Conservation (phyloP, 2,113 vertebrate genomes). For the Promerops cafer region DNA sequence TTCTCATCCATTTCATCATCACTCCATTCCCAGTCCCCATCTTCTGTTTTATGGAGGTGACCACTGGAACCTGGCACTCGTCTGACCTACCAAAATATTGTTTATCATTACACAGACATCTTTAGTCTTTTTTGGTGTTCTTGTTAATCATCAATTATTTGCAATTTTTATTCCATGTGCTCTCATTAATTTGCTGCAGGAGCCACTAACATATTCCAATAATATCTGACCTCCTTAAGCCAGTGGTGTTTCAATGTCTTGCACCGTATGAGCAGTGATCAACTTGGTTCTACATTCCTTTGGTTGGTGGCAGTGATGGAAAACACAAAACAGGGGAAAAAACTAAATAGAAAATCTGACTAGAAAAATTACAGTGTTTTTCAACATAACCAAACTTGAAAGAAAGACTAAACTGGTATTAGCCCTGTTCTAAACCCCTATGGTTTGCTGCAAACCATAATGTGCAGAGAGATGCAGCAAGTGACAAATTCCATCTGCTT, state of each 20-base stretch:
- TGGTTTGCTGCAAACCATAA: neutral
- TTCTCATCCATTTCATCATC: conserved; percentile 95
- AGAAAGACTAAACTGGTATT: neutral
- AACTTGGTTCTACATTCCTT: neutral
- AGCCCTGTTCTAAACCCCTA: neutral
- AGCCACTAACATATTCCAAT: neutral
- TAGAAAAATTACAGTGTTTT: neutral
- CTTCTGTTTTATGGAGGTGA: conserved; percentile 96
- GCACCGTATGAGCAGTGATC: neutral
- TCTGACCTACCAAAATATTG: conserved; percentile 79
- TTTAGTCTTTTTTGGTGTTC: neutral
- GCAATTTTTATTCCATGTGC: neutral
- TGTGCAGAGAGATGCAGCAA: neutral
- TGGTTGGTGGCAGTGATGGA: neutral
- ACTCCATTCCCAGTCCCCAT: conserved; percentile 99
- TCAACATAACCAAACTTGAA: neutral
- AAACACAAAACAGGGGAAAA: neutral
- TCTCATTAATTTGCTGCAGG: neutral
- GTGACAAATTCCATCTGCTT: neutral
- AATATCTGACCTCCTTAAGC: neutral
- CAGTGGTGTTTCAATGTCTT: neutral
- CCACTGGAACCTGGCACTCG: conserved; percentile 95
- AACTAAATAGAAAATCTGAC: neutral
- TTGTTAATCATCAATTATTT: neutral
- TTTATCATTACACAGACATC: neutral